Evolutionary conservation across 2,113 vertebrate species (phyloP), one percentile per base, ranked within the genome.

Genomic region (Clarias gariepinus): DNA sequence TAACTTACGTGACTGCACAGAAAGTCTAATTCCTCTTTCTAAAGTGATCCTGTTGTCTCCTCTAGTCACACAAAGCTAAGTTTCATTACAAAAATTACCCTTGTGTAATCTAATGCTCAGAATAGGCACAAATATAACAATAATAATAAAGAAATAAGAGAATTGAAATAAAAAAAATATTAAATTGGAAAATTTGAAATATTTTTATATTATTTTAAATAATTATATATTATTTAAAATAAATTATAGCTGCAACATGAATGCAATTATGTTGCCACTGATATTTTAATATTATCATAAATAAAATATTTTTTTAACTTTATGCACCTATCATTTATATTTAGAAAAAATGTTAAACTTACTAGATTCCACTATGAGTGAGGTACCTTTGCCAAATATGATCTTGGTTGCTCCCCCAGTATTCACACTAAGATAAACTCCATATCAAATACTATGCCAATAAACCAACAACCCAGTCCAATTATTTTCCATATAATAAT

Each of bases 401-500:
- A 92, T 6, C 79, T 89, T 84, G 60, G 71, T 86, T n/a, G 36
- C 79, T 41, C 89, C 25, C 15, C 21, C 60, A 79, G 53, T 77
- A 93, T 84, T 76, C 86, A 89, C 94, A 93, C 91, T 86, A 57
- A 74, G 89, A 16, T 81, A 77, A 36, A 85, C 13, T 8, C n/a
- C 63, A 30, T 61, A 25, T 74, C 85, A 90, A 86, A 90, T 81
- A 86, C 68, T 41, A 0, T 30, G 19, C 13, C 36, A 25, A 41
- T 61, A 41, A 15, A 30, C 10, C 30, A 23, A 12, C 18, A 23
- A 60, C 3, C 6, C 23, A n/a, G n/a, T 21, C 10, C 15, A 57
- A 28, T 77, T 1, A n/a, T 55, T 55, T 52, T 74, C 16, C 25
- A 63, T 52, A 19, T 79, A 58, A 57, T 57, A 19, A 57, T 30